Percentiles rank a stretch among this genome's conserved stretches.
phyloP scores from a whole-genome alignment of 2,797 vertebrate species.

The Synaphobranchus kaupii region DNA sequence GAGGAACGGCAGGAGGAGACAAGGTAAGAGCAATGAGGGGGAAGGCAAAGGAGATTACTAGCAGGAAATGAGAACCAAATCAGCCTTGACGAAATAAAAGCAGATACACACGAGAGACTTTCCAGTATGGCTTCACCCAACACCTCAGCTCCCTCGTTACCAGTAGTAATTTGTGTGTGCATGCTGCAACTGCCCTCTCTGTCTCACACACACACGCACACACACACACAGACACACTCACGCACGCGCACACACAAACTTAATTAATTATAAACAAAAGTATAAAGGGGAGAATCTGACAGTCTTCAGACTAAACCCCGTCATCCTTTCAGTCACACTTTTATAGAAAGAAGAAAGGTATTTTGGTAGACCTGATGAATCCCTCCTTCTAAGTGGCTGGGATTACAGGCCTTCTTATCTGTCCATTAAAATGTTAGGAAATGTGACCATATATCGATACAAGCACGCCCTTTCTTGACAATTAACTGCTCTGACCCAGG shows the following conservation, averaged over 20 bases:
- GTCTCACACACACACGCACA: neutral
- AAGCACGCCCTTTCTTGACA: conserved; percentile 9
- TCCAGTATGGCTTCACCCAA: neutral
- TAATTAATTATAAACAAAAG: conserved; percentile 16
- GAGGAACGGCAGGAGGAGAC: neutral
- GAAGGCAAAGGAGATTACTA: conserved; percentile 25
- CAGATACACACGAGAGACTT: neutral
- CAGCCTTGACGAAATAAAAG: conserved; percentile 21
- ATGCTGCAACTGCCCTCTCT: neutral
- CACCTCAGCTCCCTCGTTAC: neutral
- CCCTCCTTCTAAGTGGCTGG: neutral
- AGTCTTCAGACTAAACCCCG: conserved; percentile 56
- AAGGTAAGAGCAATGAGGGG: neutral
- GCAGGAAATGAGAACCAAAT: conserved; percentile 30
- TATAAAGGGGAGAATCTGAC: conserved; percentile 59
- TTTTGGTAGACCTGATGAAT: neutral
- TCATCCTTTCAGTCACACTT: conserved; percentile 10
- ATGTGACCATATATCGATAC: neutral
- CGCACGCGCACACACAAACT: neutral
- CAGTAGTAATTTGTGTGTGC: neutral
- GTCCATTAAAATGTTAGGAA: neutral
- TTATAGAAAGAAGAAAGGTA: conserved; percentile 3
- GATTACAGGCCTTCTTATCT: conserved; percentile 50
- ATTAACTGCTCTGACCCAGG: neutral
- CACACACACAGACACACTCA: too few species aligned